phyloP scores from a whole-genome alignment of 2,888 invertebrate species.

The Chironomus riparius region DNA sequence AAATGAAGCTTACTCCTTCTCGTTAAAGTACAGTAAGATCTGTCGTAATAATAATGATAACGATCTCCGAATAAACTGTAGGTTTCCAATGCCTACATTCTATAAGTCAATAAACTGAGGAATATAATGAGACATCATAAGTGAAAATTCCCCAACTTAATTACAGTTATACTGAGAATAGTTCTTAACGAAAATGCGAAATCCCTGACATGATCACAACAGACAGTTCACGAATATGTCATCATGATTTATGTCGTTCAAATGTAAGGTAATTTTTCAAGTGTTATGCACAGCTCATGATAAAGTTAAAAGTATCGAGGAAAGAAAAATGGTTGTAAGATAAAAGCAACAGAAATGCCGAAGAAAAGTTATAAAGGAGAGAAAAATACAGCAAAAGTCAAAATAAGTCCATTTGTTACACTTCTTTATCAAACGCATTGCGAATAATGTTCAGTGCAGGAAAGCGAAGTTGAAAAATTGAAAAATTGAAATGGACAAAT shows the following conservation, averaged over 20 bases:
- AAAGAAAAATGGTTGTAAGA: neutral
- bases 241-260: neutral
- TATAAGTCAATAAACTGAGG: too few species aligned
- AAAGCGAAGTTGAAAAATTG: neutral
- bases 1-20: too few species aligned
- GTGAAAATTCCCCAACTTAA: too few species aligned
- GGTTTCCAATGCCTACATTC: too few species aligned
- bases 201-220: too few species aligned
- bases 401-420: conserved; percentile 13
- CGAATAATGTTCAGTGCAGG: too few species aligned
- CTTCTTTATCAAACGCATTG: neutral
- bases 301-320: neutral
- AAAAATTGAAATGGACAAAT: neutral
- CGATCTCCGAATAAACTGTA: too few species aligned
- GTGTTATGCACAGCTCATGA: neutral
- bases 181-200: too few species aligned
- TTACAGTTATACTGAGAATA: too few species aligned
- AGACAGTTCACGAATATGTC: neutral
- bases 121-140: too few species aligned
- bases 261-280: neutral
- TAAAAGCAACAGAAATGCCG: neutral
- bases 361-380: neutral
- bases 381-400: neutral
- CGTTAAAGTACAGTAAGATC: too few species aligned
- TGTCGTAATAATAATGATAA: too few species aligned